Percentiles rank a stretch among this genome's conserved stretches.
Conservation (phyloP, 2,797 vertebrate genomes). For the Delichon dasypus region DNA sequence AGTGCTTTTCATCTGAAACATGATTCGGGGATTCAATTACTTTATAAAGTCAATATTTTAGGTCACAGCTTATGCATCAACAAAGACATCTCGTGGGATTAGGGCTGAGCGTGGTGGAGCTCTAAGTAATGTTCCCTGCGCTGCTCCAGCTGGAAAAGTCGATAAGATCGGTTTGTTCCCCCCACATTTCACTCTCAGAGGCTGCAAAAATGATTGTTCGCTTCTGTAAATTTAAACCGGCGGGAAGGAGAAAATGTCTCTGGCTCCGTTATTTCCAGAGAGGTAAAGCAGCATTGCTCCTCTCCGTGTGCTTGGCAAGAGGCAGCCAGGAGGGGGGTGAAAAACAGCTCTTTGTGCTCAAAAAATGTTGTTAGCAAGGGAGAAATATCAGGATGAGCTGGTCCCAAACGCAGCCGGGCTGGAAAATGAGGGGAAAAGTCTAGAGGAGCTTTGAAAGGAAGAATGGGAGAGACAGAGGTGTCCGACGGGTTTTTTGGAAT, state of each 20-base stretch:
- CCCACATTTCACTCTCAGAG: slow-evolving; percentile 21
- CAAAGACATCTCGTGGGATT: slow-evolving; percentile 56
- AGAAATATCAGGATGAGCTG: background rate
- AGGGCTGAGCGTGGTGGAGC: background rate
- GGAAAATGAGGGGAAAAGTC: background rate
- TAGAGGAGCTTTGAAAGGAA: background rate
- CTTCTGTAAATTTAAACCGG: slow-evolving; percentile 39
- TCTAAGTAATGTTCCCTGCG: slow-evolving; percentile 5
- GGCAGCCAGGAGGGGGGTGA: background rate
- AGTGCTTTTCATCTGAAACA: slow-evolving; percentile 64
- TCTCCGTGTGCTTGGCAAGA: background rate
- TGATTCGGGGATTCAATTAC: slow-evolving; percentile 68
- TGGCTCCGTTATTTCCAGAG: background rate
- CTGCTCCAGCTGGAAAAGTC: slow-evolving; percentile 21
- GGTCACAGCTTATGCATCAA: slow-evolving; percentile 63
- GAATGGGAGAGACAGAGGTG: background rate
- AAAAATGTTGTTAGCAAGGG: background rate
- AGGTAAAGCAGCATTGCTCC: background rate
- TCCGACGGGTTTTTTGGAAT: background rate
- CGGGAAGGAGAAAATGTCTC: background rate
- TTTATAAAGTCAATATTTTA: slow-evolving; percentile 72
- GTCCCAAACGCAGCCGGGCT: background rate
- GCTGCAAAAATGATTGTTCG: slow-evolving; percentile 21
- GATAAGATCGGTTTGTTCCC: background rate
- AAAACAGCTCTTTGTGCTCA: background rate